Evolutionary conservation across 1,140 invertebrate species (phyloP).

Genomic region (Amyelois transitella): DNA sequence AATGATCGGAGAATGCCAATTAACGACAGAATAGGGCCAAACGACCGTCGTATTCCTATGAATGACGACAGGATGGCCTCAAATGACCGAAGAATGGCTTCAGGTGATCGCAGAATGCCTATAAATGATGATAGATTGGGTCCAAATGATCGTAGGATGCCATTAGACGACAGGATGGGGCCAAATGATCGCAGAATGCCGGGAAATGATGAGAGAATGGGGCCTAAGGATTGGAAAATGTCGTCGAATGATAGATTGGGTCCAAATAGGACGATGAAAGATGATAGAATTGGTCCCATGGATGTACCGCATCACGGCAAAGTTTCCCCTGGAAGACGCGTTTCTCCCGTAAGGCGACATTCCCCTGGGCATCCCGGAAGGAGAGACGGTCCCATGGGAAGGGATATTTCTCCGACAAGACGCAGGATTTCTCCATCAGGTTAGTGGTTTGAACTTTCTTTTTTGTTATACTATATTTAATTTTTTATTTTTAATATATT

Average conservation of each 20-base stretch:
- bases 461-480: too few relatives aligned
- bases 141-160: neutral
- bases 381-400: constrained; percentile 4
- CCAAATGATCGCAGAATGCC: neutral
- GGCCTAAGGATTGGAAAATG: neutral
- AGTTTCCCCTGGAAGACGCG: neutral
- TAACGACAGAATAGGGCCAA: neutral
- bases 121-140: neutral
- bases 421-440: constrained; percentile 8
- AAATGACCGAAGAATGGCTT: neutral
- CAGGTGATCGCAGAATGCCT: neutral
- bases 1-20: neutral
- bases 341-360: too few relatives aligned
- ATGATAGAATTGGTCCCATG: constrained; percentile 2
- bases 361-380: neutral
- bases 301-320: constrained; percentile 1
- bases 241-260: neutral
- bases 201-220: neutral
- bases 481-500: too few relatives aligned
- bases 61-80: neutral
- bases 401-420: neutral
- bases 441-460: too few relatives aligned
- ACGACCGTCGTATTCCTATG: too few relatives aligned
- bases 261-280: constrained; percentile 8
- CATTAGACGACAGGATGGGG: neutral